These are phyloP conservation scores for Muscicapa comitata DNA, from an alignment of 2,797 vertebrate genomes.

Conservation along the genomic window DNA sequence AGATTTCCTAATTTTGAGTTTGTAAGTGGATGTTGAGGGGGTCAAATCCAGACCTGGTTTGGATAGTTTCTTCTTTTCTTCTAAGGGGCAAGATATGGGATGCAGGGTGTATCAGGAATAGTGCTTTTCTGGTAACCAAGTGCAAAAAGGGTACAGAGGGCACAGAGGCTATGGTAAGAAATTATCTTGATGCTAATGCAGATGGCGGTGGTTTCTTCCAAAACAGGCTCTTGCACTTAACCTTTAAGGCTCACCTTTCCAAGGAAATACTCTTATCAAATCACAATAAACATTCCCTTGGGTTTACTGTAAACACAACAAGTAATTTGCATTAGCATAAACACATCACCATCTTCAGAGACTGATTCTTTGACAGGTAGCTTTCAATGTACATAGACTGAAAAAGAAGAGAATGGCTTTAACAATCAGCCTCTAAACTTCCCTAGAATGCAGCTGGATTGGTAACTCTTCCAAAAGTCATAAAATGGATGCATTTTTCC, in stretches of 20 bases:
- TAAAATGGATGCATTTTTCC: neutral
- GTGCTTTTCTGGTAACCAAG: neutral
- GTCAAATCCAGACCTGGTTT: neutral
- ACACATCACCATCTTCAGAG: neutral
- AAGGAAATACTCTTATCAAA: neutral
- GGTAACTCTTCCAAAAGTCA: neutral
- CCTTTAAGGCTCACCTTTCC: neutral
- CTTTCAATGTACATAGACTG: neutral
- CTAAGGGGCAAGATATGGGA: neutral
- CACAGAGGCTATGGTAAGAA: neutral
- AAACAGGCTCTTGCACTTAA: neutral
- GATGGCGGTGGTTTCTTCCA: neutral
- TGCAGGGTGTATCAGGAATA: neutral
- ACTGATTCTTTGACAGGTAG: neutral
- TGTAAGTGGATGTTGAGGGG: neutral
- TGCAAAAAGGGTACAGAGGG: neutral
- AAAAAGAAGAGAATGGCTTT: neutral
- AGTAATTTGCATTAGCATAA: neutral
- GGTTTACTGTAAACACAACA: neutral
- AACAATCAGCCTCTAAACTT: neutral
- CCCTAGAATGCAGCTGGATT: neutral
- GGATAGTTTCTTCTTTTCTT: neutral
- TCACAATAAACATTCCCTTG: neutral
- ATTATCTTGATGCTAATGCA: neutral
- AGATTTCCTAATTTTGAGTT: neutral